Evolutionary conservation across 2,888 invertebrate genomes (phyloP), one percentile per base, ranked within the genome.

Genomic region (Laothoe populi): DNA sequence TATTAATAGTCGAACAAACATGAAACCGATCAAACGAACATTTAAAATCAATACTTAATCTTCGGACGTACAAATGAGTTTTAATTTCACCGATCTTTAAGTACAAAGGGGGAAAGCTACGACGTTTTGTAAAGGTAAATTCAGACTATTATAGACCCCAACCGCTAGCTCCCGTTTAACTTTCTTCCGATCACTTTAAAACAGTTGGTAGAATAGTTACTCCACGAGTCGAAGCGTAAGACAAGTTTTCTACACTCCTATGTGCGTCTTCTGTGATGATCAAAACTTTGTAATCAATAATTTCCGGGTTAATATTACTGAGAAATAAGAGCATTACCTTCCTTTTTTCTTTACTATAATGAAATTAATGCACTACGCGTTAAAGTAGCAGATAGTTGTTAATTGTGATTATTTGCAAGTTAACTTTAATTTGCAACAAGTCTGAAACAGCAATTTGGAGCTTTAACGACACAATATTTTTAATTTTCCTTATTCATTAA

Each of bases 101-200:
- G 19, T 35, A 53, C 53, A 53, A 53, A 53, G 69, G 68, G 71
- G 66, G 69, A 71, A 75, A 77, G 72, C 74, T 75, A 65, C 35
- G 68, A 71, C 64, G 69, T 74, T 71, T 69, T 67, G 70, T 67
- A 63, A 66, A 63, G 60, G 64, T 66, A 73, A 74, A 69, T 74
- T 75, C 64, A 67, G 70, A 61, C 49, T 61, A 53, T 61, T 63
- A 66, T 70, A 66, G 62, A 70, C 60, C 46, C 62, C 62, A 58
- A 24, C 10, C 38, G 19, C 26, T 61, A 71, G 66, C 67, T 69
- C 64, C 64, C 70, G 69, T 74, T 65, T 73, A 74, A 77, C 81
- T 78, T 80, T 80, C 77, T 75, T 80, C 74, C 74, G 69, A 78
- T 77, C 70, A 70, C 71, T 78, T 77, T 72, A 71, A 64, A 75